phyloP scores from a whole-genome alignment of 2,113 vertebrate genomes.

The Tautogolabrus adspersus region DNA sequence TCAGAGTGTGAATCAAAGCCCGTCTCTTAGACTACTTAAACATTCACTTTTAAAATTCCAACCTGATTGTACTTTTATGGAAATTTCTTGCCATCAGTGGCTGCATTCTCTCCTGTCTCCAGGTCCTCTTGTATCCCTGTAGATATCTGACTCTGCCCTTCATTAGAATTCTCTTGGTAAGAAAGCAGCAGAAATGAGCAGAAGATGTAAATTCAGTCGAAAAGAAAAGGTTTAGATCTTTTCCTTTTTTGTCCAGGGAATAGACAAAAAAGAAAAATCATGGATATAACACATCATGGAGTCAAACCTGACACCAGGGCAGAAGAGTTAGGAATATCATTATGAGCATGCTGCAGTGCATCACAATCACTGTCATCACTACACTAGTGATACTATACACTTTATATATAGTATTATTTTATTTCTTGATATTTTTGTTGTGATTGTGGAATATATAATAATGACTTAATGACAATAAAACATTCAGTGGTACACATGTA shows the following conservation, averaged over 20 bases:
- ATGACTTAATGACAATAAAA: neutral
- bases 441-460: conserved; percentile 2
- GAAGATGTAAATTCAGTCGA: conserved; percentile 96
- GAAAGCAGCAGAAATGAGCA: conserved; percentile 92
- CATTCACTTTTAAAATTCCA: conserved; percentile 99
- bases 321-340: conserved; percentile 69
- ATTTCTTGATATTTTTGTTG: neutral
- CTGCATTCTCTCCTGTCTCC: conserved; percentile 96
- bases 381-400: neutral
- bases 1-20: conserved; percentile 98
- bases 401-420: neutral
- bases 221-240: conserved; percentile 95
- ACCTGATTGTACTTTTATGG: conserved; percentile 99
- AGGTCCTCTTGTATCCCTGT: conserved; percentile 93
- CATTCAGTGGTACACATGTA: neutral
- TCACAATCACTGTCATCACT: conserved; percentile 48
- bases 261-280: conserved; percentile 61
- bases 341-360: conserved; percentile 46
- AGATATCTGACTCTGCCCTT: conserved; percentile 93
- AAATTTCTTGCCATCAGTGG: conserved; percentile 98
- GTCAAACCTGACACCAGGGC: conserved; percentile 76
- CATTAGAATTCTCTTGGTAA: conserved; percentile 99
- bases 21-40: conserved; percentile 99
- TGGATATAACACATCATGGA: conserved; percentile 63
- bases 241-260: conserved; percentile 77